Evolutionary conservation across 2,888 invertebrate genomes (phyloP).

Genomic region (Papilio protenor): DNA sequence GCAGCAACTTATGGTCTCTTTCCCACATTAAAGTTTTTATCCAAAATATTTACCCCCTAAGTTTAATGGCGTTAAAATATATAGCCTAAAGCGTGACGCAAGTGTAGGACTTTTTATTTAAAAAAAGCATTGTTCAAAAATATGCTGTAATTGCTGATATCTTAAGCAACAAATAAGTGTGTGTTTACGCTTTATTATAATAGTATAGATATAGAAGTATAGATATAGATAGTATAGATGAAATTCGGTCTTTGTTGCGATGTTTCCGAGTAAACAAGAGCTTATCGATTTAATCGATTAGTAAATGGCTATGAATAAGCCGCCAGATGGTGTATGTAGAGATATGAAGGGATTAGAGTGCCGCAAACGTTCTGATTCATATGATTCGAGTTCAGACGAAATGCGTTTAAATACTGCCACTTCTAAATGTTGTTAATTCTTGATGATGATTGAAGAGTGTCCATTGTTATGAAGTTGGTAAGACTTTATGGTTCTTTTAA

Average conservation of each 20-base stretch:
- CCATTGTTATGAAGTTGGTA: background rate
- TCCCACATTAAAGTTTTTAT: too few species aligned
- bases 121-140: too few species aligned
- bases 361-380: conserved; percentile 11
- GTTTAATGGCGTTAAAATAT: too few species aligned
- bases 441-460: background rate
- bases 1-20: too few species aligned
- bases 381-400: background rate
- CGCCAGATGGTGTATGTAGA: conserved; percentile 12
- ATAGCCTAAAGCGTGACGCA: too few species aligned
- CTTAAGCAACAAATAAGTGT: too few species aligned
- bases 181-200: too few species aligned
- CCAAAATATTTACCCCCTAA: too few species aligned
- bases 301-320: conserved; percentile 13
- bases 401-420: background rate
- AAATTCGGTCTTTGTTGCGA: background rate
- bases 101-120: too few species aligned
- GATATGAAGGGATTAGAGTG: conserved; percentile 20
- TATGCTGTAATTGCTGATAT: too few species aligned
- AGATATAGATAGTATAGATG: too few species aligned
- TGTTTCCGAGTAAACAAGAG: conserved; percentile 6
- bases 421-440: conserved; percentile 2
- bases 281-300: conserved; percentile 8
- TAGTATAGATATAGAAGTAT: too few species aligned
- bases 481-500: background rate